Evolutionary conservation across 2,888 invertebrate genomes (phyloP).

Genomic region (Pseudococcus viburni): DNA sequence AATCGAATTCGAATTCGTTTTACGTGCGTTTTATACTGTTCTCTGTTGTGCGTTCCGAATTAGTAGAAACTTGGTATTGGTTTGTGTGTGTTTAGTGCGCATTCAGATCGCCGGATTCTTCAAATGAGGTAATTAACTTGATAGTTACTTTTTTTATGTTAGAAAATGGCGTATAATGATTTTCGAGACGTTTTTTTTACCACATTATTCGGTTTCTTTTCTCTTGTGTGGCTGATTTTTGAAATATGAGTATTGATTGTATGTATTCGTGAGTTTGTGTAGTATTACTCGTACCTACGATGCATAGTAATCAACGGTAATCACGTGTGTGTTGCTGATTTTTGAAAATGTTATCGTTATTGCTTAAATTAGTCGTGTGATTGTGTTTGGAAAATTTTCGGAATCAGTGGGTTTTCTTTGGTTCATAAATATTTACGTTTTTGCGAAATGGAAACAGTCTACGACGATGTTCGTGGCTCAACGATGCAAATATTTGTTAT

Average conservation of each 20-base stretch:
- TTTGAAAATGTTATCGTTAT: background rate
- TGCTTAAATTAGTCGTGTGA: background rate
- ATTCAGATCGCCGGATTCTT: background rate
- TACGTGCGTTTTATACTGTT: background rate
- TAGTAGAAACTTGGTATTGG: background rate
- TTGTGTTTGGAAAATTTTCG: background rate
- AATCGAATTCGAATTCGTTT: background rate
- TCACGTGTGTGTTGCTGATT: background rate
- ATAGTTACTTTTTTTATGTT: background rate
- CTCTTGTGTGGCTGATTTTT: background rate
- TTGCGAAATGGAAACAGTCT: background rate
- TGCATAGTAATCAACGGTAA: background rate
- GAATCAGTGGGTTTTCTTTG: background rate
- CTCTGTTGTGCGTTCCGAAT: background rate
- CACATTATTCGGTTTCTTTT: background rate
- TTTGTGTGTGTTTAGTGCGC: constrained; percentile 6
- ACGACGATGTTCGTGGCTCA: too few relatives aligned
- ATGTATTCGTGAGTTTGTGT: background rate
- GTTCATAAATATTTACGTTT: background rate
- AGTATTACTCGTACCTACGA: background rate
- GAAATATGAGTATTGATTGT: background rate
- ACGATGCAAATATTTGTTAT: too few relatives aligned
- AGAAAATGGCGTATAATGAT: constrained; percentile 3
- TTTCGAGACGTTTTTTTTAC: background rate
- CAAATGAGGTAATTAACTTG: constrained; percentile 29